Percentiles rank a stretch among this genome's conserved stretches.
phyloP scores from a whole-genome alignment of 2,888 invertebrate genomes.

The Tachina fera region DNA sequence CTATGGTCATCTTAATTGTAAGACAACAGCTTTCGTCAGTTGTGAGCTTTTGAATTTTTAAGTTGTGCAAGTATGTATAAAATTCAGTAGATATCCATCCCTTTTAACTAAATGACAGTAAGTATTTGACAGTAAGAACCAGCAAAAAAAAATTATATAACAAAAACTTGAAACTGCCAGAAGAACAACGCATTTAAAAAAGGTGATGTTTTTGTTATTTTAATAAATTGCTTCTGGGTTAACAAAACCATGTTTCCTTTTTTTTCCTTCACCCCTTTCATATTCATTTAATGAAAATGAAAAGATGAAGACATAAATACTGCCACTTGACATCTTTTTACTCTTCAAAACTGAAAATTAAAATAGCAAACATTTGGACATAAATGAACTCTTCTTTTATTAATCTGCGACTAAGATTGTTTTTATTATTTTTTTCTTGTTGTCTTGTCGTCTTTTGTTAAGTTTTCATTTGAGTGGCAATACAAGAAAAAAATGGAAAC shows the following conservation, averaged over 20 bases:
- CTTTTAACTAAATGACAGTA: too few relatives aligned
- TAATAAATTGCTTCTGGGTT: conserved; percentile 52
- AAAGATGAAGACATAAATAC: not conserved
- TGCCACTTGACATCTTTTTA: conserved; percentile 56
- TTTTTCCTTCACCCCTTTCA: conserved; percentile 17
- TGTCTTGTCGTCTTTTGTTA: conserved; percentile 18
- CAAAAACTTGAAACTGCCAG: conserved; percentile 14
- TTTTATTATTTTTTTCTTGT: not conserved
- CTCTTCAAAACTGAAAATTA: conserved; percentile 27
- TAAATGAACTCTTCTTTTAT: conserved; percentile 48
- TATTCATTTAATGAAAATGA: conserved; percentile 23
- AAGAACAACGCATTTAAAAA: conserved; percentile 22
- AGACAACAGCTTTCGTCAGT: too few relatives aligned
- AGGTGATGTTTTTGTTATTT: conserved; percentile 45
- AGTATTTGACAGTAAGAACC: too few relatives aligned
- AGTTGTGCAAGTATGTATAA: not conserved
- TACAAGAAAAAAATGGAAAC: not conserved
- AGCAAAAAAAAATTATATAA: not conserved
- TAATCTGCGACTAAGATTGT: conserved; percentile 40
- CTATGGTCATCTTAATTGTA: too few relatives aligned
- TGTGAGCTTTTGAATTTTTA: too few relatives aligned
- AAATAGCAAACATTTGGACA: conserved; percentile 40
- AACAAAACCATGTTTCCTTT: conserved; percentile 30
- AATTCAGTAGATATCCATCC: not conserved
- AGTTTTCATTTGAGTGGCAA: conserved; percentile 27